Evolutionary conservation across 2,113 vertebrate species (phyloP).

Genomic region (Zosterops borbonicus): DNA sequence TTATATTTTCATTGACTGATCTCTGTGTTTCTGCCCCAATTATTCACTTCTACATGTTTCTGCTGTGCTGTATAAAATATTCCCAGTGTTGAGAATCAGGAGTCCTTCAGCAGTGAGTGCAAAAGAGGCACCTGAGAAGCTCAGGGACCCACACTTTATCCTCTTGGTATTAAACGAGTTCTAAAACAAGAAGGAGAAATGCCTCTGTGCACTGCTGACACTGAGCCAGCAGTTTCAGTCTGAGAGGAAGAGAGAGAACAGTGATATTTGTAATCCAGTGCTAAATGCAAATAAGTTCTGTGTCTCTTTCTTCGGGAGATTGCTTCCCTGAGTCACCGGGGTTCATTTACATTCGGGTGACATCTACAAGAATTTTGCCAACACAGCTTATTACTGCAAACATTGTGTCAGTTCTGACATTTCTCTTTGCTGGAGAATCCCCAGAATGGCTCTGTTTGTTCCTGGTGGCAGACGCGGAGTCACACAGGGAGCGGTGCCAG

Average conservation of each 20-base stretch:
- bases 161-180: not conserved
- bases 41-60: not conserved
- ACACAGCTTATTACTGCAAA: slow-evolving; percentile 44
- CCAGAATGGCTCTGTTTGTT: not conserved
- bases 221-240: not conserved
- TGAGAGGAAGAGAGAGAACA: not conserved
- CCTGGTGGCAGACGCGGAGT: not conserved
- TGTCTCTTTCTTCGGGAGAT: slow-evolving; percentile 11
- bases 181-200: not conserved
- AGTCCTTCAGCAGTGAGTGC: not conserved
- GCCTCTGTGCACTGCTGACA: not conserved
- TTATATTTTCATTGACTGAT: not conserved
- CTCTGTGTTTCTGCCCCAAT: not conserved
- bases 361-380: slow-evolving; percentile 46
- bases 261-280: slow-evolving; percentile 22
- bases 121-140: not conserved
- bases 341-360: slow-evolving; percentile 48
- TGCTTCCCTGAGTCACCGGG: slow-evolving; percentile 30
- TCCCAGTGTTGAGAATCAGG: not conserved
- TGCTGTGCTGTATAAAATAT: not conserved
- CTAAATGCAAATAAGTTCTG: slow-evolving; percentile 42
- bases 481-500: not conserved
- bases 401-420: slow-evolving; percentile 52
- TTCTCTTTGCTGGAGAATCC: not conserved
- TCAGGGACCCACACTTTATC: not conserved